Percentiles rank a stretch among this genome's conserved stretches.
Evolutionary conservation across 64 coral and sea anemone species (phyloP).

Genomic region (Platygyra sinensis): DNA sequence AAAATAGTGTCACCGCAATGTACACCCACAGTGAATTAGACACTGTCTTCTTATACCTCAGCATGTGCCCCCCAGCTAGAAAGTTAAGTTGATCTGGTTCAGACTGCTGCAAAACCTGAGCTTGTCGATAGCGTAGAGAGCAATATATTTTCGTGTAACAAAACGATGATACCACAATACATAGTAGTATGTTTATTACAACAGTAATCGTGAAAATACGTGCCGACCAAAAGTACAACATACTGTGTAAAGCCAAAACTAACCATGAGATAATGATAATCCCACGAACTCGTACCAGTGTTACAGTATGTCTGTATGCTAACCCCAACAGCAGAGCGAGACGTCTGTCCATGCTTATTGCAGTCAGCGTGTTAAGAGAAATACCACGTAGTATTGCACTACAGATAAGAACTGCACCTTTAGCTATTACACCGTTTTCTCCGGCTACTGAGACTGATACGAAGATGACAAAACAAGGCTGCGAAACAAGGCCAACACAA

Average conservation of each 20-base stretch:
- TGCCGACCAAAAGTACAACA: not conserved
- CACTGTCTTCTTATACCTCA: not conserved
- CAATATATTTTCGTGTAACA: not conserved
- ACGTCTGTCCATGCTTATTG: constrained; percentile 13
- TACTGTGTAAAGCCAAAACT: not conserved
- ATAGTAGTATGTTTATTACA: not conserved
- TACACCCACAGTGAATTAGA: not conserved
- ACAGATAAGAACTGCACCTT: not conserved
- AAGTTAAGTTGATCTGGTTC: not conserved
- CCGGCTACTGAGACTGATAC: not conserved
- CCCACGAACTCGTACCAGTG: not conserved
- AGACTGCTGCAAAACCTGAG: not conserved
- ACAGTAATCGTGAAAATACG: not conserved
- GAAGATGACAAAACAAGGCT: constrained; percentile 35
- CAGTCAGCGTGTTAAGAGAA: not conserved
- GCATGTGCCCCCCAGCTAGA: not conserved
- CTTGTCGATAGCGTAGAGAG: not conserved
- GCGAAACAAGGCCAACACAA: constrained; percentile 53
- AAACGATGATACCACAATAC: not conserved
- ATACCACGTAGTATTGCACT: not conserved
- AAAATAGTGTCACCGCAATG: not conserved
- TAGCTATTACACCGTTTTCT: not conserved
- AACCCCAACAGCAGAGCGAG: constrained; percentile 4
- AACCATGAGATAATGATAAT: not conserved
- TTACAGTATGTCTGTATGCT: not conserved